Base-by-base conservation (phyloP, 2,888 invertebrate species). In the Andricus quercusramuli region DNA sequence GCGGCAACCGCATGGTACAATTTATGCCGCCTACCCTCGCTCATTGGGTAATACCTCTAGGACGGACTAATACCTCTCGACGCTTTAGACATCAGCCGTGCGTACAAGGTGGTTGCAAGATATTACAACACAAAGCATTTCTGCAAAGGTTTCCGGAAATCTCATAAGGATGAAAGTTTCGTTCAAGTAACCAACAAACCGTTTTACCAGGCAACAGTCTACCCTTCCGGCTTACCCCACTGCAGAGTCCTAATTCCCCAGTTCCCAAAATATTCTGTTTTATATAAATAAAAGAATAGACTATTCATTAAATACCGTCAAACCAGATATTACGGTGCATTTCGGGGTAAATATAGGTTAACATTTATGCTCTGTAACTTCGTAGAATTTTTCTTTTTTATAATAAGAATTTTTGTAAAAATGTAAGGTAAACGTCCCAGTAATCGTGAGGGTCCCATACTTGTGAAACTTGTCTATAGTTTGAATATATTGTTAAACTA, bases 1-100 rank as follows among this genome's bases (percentile, higher is more conserved):
- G 85, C 84, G 87, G 82, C 88, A 87, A 88, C 87, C 87, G 83
- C 88, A 86, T 86, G 85, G 84, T 87, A 87, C 86, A 88, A 87
- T 88, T 87, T 87, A 86, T 87, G 87, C 86, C 83, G n/a, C 64
- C 64, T 13, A 77, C 64, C 64, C 32, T 51, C 29, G 20, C 51
- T 13, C 5, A 51, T 74, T 13, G n/a, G 20, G 56, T 37, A 74
- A 74, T 56, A 56, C 56, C 56, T 74, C 56, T 22, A 37, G 66
- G n/a, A 41, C 66, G 37, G 17, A 32, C 56, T 74, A 74, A 74
- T 74, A 56, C 56, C 56, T 56, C 51, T 51, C 56, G 32, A 74
- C 74, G n/a, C 56, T 74, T 74, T 74, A 56, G 56, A 51, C 56
- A 74, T 56, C 56, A 56, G 9, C 56, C 51, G 17, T 74, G 51